Percentiles rank a stretch among this genome's conserved stretches.
phyloP scores from a whole-genome alignment of 1,140 invertebrate genomes.

The Matsumurasca onukii region DNA sequence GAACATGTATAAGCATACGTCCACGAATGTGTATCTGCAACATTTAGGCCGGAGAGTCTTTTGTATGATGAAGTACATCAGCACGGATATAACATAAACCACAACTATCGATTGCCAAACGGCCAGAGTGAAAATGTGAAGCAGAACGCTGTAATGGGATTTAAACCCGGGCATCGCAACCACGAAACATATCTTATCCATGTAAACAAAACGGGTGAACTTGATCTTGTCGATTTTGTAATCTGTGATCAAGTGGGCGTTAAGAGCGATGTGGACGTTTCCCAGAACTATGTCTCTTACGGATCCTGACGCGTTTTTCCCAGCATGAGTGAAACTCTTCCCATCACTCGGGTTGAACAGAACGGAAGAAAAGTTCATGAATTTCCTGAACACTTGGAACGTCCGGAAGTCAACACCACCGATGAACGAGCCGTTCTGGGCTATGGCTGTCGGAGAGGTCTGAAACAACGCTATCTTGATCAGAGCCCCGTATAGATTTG shows the following conservation, averaged over 20 bases:
- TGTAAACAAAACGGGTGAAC: neutral
- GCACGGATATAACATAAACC: neutral
- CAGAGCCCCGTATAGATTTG: neutral
- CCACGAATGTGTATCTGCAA: neutral
- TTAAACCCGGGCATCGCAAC: neutral
- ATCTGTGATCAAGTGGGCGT: neutral
- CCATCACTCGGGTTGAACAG: neutral
- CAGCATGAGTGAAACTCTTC: neutral
- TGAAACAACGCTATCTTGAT: neutral
- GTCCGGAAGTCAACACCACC: neutral
- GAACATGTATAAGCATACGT: neutral
- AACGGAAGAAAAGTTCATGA: slow-evolving; percentile 8
- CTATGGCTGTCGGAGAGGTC: neutral
- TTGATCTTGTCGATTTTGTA: neutral
- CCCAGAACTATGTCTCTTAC: slow-evolving; percentile 3
- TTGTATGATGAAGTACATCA: neutral
- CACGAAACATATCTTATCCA: slow-evolving; percentile 13
- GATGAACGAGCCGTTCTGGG: neutral
- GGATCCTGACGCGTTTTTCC: neutral
- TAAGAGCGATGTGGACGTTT: neutral
- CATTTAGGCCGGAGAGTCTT: neutral
- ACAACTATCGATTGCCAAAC: neutral
- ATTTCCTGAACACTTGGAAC: neutral
- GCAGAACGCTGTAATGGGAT: neutral
- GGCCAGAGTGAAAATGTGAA: neutral